Evolutionary conservation across 1,140 invertebrate genomes (phyloP).

Genomic region (Pachypeltis micranthus): DNA sequence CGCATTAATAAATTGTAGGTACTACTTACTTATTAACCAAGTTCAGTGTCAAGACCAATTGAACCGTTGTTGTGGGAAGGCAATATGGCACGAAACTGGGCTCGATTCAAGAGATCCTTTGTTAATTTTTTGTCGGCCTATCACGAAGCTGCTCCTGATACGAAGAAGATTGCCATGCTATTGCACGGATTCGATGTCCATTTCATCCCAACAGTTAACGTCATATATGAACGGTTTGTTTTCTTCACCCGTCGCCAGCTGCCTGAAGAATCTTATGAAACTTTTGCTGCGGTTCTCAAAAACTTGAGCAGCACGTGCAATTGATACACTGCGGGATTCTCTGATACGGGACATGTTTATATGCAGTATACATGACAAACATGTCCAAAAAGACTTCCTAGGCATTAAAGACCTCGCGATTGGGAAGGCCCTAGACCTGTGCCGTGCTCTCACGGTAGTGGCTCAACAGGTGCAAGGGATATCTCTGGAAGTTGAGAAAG

Average conservation of each 20-base stretch:
- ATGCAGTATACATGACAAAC: constrained; percentile 1
- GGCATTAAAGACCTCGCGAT: neutral
- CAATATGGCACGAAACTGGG: constrained; percentile 10
- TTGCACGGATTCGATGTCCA: neutral
- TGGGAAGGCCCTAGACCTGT: constrained; percentile 3
- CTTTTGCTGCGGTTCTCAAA: constrained; percentile 10
- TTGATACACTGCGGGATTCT: neutral
- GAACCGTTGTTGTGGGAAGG: neutral
- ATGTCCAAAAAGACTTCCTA: neutral
- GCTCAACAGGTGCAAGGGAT: constrained; percentile 3
- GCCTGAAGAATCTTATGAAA: constrained; percentile 9
- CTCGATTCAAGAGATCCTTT: neutral
- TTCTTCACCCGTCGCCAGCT: constrained; percentile 9
- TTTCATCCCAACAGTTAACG: constrained; percentile 2
- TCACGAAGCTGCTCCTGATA: neutral
- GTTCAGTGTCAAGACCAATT: neutral
- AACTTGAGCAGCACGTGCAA: constrained; percentile 8
- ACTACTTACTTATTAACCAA: neutral
- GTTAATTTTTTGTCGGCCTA: neutral
- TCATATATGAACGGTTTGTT: constrained; percentile 6
- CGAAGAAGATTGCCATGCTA: no score
- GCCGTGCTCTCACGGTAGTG: neutral
- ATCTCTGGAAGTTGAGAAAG: neutral
- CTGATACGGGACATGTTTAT: constrained; percentile 10
- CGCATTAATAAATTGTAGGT: neutral